These are phyloP conservation scores for Mormyrus hasselquistii DNA, from an alignment of 2,797 vertebrate species.

Conservation along the genomic window DNA sequence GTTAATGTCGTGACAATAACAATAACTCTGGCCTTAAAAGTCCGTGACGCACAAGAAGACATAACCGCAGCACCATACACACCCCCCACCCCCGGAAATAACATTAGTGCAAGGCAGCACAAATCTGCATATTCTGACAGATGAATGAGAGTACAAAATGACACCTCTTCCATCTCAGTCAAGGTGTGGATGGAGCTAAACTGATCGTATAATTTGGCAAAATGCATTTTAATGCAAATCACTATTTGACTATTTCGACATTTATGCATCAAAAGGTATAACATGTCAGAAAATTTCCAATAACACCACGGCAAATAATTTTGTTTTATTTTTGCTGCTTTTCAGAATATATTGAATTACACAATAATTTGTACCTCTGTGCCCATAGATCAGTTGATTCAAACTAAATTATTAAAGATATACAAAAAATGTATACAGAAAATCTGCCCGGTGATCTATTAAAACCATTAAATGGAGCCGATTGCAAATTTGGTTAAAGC, in stretches of 20 bases:
- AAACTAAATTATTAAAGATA: background rate
- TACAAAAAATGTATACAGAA: background rate
- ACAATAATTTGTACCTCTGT: background rate
- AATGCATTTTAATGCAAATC: background rate
- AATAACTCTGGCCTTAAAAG: background rate
- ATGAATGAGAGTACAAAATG: background rate
- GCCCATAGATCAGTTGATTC: background rate
- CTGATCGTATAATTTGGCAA: background rate
- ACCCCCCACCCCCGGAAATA: background rate
- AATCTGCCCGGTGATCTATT: background rate
- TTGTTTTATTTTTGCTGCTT: background rate
- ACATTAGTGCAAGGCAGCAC: background rate
- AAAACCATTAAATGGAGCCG: background rate
- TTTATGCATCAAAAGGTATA: background rate
- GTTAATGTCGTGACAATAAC: background rate
- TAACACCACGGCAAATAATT: background rate
- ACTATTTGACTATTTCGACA: background rate
- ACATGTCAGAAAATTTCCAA: background rate
- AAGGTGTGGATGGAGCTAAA: constrained; percentile 5
- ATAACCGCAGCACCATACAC: background rate
- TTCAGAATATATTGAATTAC: background rate
- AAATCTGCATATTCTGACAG: constrained; percentile 3
- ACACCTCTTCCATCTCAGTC: background rate
- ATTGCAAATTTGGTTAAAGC: background rate
- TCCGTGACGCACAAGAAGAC: background rate